Evolutionary conservation across 2,888 invertebrate species (phyloP).

Genomic region (Cephus pygmeus): DNA sequence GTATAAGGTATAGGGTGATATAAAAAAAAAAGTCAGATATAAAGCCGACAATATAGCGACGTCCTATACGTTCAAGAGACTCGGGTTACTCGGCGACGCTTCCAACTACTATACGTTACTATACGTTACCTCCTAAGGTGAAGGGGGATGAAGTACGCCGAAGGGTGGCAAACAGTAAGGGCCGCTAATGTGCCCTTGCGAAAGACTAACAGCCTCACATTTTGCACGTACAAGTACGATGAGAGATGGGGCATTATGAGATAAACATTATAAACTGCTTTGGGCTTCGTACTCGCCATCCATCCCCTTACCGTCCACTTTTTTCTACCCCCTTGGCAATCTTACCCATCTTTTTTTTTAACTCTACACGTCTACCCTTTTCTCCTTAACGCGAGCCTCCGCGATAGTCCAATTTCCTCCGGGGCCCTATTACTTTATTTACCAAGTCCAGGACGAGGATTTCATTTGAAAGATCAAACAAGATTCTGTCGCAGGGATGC

Average conservation of each 20-base stretch:
- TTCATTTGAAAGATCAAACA: not conserved
- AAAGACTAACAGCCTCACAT: slow-evolving; percentile 34
- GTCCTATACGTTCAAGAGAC: not conserved
- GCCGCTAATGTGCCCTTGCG: slow-evolving; percentile 32
- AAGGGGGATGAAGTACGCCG: not conserved
- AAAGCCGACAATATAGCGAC: not conserved
- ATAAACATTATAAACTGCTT: slow-evolving; percentile 44
- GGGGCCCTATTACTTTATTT: not conserved
- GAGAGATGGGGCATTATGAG: slow-evolving; percentile 34
- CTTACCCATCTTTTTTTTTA: not conserved
- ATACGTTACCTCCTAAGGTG: not conserved
- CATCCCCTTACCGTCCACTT: not conserved
- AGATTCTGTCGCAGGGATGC: not conserved
- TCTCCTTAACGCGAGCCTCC: not conserved
- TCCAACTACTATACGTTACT: not conserved
- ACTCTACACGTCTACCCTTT: not conserved
- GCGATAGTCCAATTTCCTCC: not conserved
- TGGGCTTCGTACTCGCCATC: slow-evolving; percentile 8
- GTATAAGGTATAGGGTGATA: slow-evolving; percentile 25
- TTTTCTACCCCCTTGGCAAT: not conserved
- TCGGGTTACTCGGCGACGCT: not conserved
- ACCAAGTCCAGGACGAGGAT: not conserved
- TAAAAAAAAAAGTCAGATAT: slow-evolving; percentile 4
- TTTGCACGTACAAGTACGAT: slow-evolving; percentile 32
- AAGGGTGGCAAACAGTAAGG: not conserved